These are phyloP conservation scores for Caerostris darwini DNA, from an alignment of 1,140 invertebrate species.

Conservation along the genomic window DNA sequence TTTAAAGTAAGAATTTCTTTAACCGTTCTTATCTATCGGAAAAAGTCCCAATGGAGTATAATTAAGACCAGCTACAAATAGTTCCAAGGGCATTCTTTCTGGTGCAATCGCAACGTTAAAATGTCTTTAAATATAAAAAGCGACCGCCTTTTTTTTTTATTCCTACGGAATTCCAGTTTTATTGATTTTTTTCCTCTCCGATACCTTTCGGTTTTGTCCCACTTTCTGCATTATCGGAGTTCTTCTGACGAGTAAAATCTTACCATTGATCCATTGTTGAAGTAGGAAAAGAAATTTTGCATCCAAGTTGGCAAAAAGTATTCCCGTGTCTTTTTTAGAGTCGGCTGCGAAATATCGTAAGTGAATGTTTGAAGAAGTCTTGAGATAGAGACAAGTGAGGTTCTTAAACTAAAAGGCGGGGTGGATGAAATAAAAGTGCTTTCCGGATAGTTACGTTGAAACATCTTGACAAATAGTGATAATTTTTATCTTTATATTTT, in stretches of 20 bases:
- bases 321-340: background rate
- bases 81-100: slow-evolving; percentile 2
- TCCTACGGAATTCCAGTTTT: background rate
- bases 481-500: too few species aligned
- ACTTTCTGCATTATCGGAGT: background rate
- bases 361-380: background rate
- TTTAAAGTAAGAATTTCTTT: background rate
- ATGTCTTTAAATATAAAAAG: slow-evolving; percentile 19
- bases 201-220: background rate
- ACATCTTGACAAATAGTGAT: too few species aligned
- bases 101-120: background rate
- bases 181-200: background rate
- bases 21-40: background rate
- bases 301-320: background rate
- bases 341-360: background rate
- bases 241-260: background rate
- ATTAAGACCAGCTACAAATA: slow-evolving; percentile 21
- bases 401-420: too few species aligned
- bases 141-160: background rate
- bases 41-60: slow-evolving; percentile 21
- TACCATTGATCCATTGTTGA: background rate
- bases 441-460: too few species aligned
- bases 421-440: too few species aligned
- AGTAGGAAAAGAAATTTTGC: background rate
- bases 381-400: too few species aligned